Conservation (phyloP, 2,113 vertebrate genomes). For the Stomatorhinus ivindoensis region DNA sequence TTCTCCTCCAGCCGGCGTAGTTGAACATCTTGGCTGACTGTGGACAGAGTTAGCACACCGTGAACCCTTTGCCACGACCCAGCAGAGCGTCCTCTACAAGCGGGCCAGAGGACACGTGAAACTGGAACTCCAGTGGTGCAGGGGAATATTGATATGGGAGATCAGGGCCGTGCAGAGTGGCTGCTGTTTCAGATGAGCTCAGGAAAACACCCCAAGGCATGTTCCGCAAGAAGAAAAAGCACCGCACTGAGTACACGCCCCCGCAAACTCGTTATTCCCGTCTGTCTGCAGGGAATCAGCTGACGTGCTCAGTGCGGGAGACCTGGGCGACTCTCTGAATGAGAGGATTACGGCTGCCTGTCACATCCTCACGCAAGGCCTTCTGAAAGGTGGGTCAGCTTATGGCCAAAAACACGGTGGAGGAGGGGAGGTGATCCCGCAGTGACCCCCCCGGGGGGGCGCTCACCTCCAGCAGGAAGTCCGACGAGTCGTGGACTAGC, state of each 20-base stretch:
- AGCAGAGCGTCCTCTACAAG: not conserved
- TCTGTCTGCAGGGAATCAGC: not conserved
- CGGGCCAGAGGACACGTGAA: not conserved
- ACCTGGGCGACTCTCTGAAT: not conserved
- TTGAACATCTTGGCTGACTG: constrained; percentile 81
- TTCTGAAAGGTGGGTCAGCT: too few species aligned
- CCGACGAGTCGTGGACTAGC: constrained; percentile 76
- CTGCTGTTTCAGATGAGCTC: not conserved
- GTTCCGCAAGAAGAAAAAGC: not conserved
- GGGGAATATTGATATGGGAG: not conserved
- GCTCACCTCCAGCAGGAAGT: constrained; percentile 80
- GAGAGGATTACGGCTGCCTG: not conserved
- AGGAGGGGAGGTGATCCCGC: too few species aligned
- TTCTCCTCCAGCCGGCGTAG: constrained; percentile 75
- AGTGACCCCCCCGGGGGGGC: not conserved
- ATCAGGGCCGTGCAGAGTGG: not conserved
- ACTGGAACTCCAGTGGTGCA: not conserved
- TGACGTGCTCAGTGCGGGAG: not conserved
- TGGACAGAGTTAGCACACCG: constrained; percentile 7
- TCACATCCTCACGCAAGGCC: too few species aligned
- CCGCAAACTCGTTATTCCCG: not conserved
- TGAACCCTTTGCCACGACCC: not conserved
- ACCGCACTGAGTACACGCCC: not conserved
- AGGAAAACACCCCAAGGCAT: not conserved
- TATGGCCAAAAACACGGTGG: too few species aligned